Evolutionary conservation across 2,797 vertebrate species (phyloP).

Genomic region (Mionectes olivaceus): DNA sequence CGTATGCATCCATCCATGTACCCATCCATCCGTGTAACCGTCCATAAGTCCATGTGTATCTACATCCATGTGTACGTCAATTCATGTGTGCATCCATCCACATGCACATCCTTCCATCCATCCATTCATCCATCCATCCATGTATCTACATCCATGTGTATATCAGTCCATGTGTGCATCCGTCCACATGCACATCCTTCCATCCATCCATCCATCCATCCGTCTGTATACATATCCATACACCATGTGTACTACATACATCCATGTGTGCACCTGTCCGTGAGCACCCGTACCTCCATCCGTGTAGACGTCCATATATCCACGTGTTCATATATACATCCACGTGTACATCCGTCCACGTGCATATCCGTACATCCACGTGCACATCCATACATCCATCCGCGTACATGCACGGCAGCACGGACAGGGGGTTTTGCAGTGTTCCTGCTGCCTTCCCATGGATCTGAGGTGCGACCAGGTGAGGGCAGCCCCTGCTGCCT

Average conservation of each 20-base stretch:
- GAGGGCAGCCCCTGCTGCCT: background rate
- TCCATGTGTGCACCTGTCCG: rapidly evolving
- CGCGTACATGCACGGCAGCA: rapidly evolving
- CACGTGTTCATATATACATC: too few relatives aligned
- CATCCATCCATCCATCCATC: too few relatives aligned
- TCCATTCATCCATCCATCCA: too few relatives aligned
- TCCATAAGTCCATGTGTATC: background rate
- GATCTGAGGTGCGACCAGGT: too few relatives aligned
- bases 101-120: background rate
- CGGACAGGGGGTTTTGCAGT: rapidly evolving
- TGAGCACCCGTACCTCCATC: too few relatives aligned
- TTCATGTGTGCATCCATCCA: background rate
- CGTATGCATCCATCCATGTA: too few relatives aligned
- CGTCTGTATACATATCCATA: too few relatives aligned
- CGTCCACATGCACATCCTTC: background rate
- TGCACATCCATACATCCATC: background rate
- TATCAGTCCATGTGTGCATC: too few relatives aligned
- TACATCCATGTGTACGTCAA: background rate
- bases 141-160: too few relatives aligned
- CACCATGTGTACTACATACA: background rate
- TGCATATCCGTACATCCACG: background rate
- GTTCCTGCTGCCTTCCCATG: rapidly evolving
- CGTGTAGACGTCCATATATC: too few relatives aligned
- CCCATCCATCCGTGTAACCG: too few relatives aligned
- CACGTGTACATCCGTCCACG: background rate